Conservation (phyloP, 2,797 vertebrate species). For the Poecilia gillii region DNA sequence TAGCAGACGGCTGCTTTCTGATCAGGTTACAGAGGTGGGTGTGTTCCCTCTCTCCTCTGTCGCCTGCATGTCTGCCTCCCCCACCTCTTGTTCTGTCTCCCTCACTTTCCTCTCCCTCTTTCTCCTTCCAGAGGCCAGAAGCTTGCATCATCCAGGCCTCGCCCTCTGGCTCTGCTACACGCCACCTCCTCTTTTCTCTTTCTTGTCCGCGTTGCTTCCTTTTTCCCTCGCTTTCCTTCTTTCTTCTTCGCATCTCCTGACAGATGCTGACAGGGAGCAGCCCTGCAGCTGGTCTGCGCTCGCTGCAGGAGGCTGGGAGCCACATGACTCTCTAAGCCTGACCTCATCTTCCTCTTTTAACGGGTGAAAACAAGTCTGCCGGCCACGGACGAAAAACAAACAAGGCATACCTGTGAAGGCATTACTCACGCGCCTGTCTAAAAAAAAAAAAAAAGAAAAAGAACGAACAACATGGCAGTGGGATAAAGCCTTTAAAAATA, state of each 20-base stretch:
- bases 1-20: constrained; percentile 75
- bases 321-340: constrained; percentile 57
- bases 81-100: constrained; percentile 63
- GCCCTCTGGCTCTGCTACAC: constrained; percentile 66
- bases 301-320: constrained; percentile 68
- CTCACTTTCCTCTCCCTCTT: constrained; percentile 54
- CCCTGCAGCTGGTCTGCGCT: constrained; percentile 72
- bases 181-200: constrained; percentile 51
- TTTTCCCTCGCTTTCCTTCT: constrained; percentile 27
- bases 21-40: constrained; percentile 85
- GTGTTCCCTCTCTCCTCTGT: constrained; percentile 80
- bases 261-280: constrained; percentile 56
- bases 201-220: constrained; percentile 36
- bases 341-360: constrained; percentile 40
- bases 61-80: constrained; percentile 82
- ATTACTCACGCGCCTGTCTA: neutral
- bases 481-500: neutral
- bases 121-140: constrained; percentile 60
- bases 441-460: too few species aligned
- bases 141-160: constrained; percentile 70
- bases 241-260: constrained; percentile 39
- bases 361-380: constrained; percentile 42
- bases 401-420: constrained; percentile 6
- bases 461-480: neutral
- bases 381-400: neutral